phyloP scores from a whole-genome alignment of 2,797 vertebrate genomes.

The Cheirogaleus major region DNA sequence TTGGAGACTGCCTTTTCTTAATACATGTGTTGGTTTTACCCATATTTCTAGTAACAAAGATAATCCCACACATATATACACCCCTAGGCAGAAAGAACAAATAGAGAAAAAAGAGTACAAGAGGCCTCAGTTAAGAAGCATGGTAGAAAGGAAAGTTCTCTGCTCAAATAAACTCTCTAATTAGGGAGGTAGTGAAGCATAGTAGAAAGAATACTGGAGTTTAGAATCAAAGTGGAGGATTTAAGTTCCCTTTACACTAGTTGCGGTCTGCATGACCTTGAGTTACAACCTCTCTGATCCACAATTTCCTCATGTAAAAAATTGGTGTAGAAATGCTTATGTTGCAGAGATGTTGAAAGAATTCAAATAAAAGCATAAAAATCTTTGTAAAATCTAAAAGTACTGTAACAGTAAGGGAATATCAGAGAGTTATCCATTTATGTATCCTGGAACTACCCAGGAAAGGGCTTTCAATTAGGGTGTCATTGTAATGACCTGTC shows the following conservation, averaged over 20 bases:
- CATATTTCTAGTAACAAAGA: neutral
- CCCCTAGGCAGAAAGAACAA: neutral
- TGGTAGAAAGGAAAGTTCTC: neutral
- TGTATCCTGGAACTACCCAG: neutral
- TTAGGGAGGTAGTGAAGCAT: neutral
- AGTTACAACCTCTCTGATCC: neutral
- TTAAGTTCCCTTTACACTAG: neutral
- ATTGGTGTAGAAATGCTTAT: neutral
- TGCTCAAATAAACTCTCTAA: neutral
- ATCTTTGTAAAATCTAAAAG: neutral
- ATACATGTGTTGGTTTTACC: constrained; percentile 2
- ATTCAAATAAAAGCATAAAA: constrained; percentile 22
- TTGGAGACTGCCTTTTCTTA: neutral
- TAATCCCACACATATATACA: neutral
- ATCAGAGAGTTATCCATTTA: constrained; percentile 5
- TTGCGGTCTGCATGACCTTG: neutral
- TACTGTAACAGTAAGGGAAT: neutral
- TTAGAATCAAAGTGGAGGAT: neutral
- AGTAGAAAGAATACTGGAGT: neutral
- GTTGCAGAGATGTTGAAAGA: neutral
- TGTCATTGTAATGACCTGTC: neutral
- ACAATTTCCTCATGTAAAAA: constrained; percentile 5
- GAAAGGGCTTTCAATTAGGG: neutral
- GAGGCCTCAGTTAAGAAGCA: neutral
- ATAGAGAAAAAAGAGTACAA: neutral